Evolutionary conservation across 1,140 invertebrate species (phyloP).

Genomic region (Panonychus citri): DNA sequence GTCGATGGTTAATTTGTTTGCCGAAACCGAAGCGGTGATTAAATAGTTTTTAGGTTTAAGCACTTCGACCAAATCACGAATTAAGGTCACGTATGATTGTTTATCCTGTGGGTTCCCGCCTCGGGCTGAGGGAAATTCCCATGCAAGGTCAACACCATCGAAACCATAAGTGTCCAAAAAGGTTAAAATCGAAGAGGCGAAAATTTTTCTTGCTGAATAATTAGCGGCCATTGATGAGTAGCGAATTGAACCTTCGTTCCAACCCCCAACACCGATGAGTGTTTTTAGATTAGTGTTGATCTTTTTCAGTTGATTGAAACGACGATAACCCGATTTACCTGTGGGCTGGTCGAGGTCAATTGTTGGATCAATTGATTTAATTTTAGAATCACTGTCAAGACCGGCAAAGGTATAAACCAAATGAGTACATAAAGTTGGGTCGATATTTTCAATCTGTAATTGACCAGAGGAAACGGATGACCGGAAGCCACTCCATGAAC

Average conservation of each 20-base stretch:
- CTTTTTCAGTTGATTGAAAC: slow-evolving; percentile 27
- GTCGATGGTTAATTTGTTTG: slow-evolving; percentile 41
- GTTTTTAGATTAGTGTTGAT: slow-evolving; percentile 36
- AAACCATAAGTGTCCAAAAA: slow-evolving; percentile 40
- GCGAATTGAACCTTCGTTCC: slow-evolving; percentile 50
- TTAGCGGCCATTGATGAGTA: slow-evolving; percentile 46
- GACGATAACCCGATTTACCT: slow-evolving; percentile 21
- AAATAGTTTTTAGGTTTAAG: slow-evolving; percentile 34
- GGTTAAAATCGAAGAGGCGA: slow-evolving; percentile 23
- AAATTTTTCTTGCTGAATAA: slow-evolving; percentile 25
- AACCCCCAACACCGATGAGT: slow-evolving; percentile 46
- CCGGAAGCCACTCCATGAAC: slow-evolving; percentile 45
- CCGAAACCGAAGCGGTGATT: slow-evolving; percentile 40
- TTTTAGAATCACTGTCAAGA: slow-evolving; percentile 32
- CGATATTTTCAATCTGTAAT: slow-evolving; percentile 38
- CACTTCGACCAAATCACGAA: slow-evolving; percentile 39
- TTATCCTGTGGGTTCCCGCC: slow-evolving; percentile 42
- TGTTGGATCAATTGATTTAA: slow-evolving; percentile 32
- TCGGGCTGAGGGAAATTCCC: slow-evolving; percentile 47
- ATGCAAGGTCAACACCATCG: slow-evolving; percentile 30
- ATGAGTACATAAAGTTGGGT: slow-evolving; percentile 25
- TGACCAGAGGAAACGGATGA: slow-evolving; percentile 30
- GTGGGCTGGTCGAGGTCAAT: slow-evolving; percentile 30
- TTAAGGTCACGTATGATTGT: slow-evolving; percentile 45
- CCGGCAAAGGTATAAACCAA: slow-evolving; percentile 31